These are phyloP conservation scores for Promerops cafer DNA, from an alignment of 2,113 vertebrate species.

Conservation along the genomic window DNA sequence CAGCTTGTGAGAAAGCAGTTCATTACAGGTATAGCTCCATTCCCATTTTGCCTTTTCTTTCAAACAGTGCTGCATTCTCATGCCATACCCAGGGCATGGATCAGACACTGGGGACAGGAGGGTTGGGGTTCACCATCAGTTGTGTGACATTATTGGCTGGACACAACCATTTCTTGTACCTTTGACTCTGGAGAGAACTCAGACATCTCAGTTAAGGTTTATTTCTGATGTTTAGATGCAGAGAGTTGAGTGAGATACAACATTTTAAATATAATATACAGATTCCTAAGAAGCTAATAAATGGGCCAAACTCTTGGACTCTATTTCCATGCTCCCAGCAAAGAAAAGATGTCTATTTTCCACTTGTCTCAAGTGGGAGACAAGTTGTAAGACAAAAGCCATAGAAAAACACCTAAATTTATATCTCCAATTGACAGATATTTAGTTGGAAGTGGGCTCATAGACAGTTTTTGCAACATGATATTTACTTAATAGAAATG, in stretches of 20 bases:
- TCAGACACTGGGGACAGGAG: rapidly evolving
- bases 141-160: background rate
- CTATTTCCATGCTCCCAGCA: background rate
- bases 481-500: background rate
- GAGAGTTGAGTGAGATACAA: background rate
- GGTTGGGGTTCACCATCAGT: rapidly evolving
- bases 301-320: background rate
- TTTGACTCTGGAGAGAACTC: background rate
- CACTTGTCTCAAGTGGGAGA: background rate
- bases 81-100: background rate
- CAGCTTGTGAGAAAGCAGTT: background rate
- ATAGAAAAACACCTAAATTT: background rate
- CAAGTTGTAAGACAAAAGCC: background rate
- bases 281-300: background rate
- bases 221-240: background rate
- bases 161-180: background rate
- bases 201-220: background rate
- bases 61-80: background rate
- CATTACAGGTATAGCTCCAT: background rate
- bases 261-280: background rate
- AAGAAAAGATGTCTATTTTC: background rate
- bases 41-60: background rate
- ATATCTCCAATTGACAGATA: background rate
- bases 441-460: background rate
- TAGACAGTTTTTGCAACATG: background rate